Evolutionary conservation across 2,113 vertebrate genomes (phyloP).

Genomic region (Melanocharis versteri): DNA sequence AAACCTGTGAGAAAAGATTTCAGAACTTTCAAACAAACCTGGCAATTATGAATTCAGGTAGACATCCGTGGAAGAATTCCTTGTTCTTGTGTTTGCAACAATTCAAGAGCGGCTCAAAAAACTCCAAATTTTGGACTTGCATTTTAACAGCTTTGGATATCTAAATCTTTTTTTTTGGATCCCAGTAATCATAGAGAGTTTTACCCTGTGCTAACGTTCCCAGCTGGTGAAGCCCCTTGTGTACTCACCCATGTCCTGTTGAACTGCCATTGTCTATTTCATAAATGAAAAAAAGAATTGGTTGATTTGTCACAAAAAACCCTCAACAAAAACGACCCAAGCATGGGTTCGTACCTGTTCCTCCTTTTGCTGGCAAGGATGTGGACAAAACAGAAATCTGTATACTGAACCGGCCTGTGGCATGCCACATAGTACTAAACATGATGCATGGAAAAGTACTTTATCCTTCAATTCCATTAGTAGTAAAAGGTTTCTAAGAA

Average conservation of each 20-base stretch:
- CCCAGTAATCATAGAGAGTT: not conserved
- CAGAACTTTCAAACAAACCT: not conserved
- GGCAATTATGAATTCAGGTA: not conserved
- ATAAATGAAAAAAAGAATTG: not conserved
- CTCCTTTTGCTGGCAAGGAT: not conserved
- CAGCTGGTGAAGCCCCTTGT: not conserved
- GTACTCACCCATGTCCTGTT: not conserved
- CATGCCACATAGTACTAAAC: not conserved
- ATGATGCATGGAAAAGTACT: not conserved
- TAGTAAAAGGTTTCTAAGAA: not conserved
- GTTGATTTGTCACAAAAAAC: not conserved
- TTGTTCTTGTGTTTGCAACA: not conserved
- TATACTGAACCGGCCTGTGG: not conserved
- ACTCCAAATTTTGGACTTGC: not conserved
- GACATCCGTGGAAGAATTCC: not conserved
- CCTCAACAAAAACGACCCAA: not conserved
- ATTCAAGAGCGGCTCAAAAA: not conserved
- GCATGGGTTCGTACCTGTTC: not conserved
- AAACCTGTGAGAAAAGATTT: not conserved
- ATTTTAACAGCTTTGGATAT: not conserved
- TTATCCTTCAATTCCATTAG: not conserved
- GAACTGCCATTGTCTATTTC: not conserved
- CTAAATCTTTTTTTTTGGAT: not conserved
- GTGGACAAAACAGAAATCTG: not conserved
- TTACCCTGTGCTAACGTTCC: not conserved